Evolutionary conservation across 92 coral and sea anemone genomes (phyloP), one percentile per base, ranked within the genome.

Genomic region (Epizoanthus fatuus): DNA sequence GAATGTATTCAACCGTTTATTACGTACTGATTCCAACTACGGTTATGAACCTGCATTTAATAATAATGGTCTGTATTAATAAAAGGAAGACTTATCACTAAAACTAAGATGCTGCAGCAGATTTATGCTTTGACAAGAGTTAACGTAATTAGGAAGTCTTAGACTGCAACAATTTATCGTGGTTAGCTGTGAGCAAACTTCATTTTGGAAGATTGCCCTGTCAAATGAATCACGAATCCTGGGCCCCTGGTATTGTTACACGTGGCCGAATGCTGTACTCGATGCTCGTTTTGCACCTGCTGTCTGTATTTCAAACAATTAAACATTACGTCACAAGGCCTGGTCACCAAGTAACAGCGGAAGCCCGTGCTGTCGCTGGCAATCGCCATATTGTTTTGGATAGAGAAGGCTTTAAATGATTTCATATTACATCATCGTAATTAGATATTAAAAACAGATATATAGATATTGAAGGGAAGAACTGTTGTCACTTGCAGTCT

Each of bases 251-350:
- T 8, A 49, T 49, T 25, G 51, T 1, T 54, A 29, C 64, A 54
- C 80, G 65, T 74, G 80, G 80, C 80, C 40, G 7, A 37, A 56
- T 29, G 3, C 14, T 47, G 65, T 13, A 2, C 3, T 38, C 56
- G 37, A 45, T 70, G n/a, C 53, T 49, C 12, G 53, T 49, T 16
- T 39, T 7, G 29, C 29, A 72, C 78, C 39, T 49, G 60, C 13
- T 39, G 67, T 9, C 69, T 66, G 19, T 37, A 2, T 55, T 74
- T 74, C 75, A 70, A 70, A 44, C 4, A 53, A 10, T 0, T 53
- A 49, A 74, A 56, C 80, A 74, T 56, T 74, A 74, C 62, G 80
- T 74, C 64, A 74, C 44, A 29, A 5, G 64, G 80, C 64, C 66
- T 54, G 80, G 80, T 35, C 25, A 35, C 65, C 3, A 74, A 15